Evolutionary conservation across 2,113 vertebrate genomes (phyloP).

Genomic region (Actenoides lindsayi): DNA sequence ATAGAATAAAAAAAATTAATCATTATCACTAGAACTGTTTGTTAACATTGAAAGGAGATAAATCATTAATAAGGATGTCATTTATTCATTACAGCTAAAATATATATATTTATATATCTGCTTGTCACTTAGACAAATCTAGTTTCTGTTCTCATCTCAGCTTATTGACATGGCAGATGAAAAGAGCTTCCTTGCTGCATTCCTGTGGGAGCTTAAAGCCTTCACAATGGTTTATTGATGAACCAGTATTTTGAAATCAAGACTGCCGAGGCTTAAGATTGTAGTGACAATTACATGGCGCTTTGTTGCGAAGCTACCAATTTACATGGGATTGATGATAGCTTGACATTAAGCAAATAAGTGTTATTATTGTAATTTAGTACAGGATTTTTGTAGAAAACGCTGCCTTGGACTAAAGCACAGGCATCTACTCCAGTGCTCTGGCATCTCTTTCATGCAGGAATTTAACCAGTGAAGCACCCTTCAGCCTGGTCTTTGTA

Average conservation of each 20-base stretch:
- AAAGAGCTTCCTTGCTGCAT: slow-evolving; percentile 37
- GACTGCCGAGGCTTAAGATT: slow-evolving; percentile 37
- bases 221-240: slow-evolving; percentile 66
- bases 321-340: slow-evolving; percentile 53
- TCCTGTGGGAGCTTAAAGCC: slow-evolving; percentile 39
- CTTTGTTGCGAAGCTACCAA: slow-evolving; percentile 43
- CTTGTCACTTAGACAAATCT: slow-evolving; percentile 41
- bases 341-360: slow-evolving; percentile 59
- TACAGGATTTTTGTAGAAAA: slow-evolving; percentile 36
- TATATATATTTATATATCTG: background rate
- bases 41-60: slow-evolving; percentile 52
- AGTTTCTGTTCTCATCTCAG: slow-evolving; percentile 40
- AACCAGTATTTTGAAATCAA: slow-evolving; percentile 55
- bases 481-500: background rate
- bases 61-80: slow-evolving; percentile 62
- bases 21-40: slow-evolving; percentile 46
- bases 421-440: background rate
- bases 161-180: slow-evolving; percentile 60
- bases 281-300: slow-evolving; percentile 51
- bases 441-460: background rate
- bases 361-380: slow-evolving; percentile 48
- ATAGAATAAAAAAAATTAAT: background rate
- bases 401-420: background rate
- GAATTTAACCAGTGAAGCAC: background rate
- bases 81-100: slow-evolving; percentile 62